Conservation (phyloP, 2,888 invertebrate species). For the Drosophila sordidula region DNA sequence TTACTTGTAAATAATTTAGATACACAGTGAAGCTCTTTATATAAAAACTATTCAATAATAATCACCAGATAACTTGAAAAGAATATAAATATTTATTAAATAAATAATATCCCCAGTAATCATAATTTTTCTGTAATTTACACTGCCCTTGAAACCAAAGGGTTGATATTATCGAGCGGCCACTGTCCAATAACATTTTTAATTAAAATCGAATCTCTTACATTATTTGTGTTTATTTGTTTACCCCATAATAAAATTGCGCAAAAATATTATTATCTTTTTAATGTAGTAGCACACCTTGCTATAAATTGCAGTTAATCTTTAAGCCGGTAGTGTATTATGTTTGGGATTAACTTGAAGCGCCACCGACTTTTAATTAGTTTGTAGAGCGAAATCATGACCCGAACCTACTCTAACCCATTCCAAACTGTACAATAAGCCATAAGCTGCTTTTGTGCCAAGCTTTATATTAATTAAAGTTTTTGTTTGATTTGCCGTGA, state of each 20-base stretch:
- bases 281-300: conserved; percentile 12
- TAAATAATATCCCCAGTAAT: too few relatives aligned
- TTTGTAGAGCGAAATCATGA: conserved; percentile 14
- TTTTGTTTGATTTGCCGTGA: conserved; percentile 61
- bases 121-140: too few relatives aligned
- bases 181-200: neutral
- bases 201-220: neutral
- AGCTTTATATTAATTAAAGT: conserved; percentile 75
- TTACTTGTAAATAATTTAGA: neutral
- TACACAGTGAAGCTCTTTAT: neutral
- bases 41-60: too few relatives aligned
- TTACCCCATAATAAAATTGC: neutral
- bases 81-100: neutral
- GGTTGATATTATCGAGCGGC: neutral
- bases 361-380: conserved; percentile 61
- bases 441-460: conserved; percentile 49
- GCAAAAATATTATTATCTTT: neutral
- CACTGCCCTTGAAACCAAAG: neutral
- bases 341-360: conserved; percentile 36
- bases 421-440: conserved; percentile 5
- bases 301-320: conserved; percentile 24
- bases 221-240: neutral
- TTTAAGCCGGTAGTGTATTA: conserved; percentile 37
- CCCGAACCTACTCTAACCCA: neutral
- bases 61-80: neutral